phyloP scores from a whole-genome alignment of 2,113 vertebrate genomes.

The Oreochromis spilurus region DNA sequence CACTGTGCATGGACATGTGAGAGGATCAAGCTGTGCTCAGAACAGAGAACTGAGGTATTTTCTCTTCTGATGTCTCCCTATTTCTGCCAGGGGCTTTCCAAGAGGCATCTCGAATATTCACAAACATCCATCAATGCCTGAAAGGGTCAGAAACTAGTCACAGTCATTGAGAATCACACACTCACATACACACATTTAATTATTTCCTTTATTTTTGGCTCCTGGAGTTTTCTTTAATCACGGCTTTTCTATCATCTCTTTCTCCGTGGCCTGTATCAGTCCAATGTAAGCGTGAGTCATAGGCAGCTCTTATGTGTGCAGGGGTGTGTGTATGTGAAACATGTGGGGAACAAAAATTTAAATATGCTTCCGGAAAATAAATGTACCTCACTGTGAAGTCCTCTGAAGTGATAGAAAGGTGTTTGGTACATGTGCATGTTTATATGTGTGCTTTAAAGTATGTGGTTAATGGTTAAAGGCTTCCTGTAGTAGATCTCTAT shows the following conservation, averaged over 20 bases:
- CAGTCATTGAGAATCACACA: neutral
- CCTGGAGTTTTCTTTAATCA: neutral
- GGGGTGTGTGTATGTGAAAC: neutral
- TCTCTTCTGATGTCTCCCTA: slow-evolving; percentile 35
- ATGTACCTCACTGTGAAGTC: neutral
- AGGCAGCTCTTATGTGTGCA: neutral
- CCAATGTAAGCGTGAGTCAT: neutral
- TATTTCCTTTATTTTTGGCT: neutral
- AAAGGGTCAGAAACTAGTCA: slow-evolving; percentile 27
- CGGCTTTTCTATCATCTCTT: neutral
- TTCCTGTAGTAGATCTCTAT: neutral
- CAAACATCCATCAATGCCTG: slow-evolving; percentile 46
- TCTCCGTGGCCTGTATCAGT: neutral
- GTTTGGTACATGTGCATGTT: neutral
- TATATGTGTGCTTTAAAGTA: neutral
- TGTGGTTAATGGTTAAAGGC: neutral
- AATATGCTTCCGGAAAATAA: neutral
- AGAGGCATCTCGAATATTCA: slow-evolving; percentile 55
- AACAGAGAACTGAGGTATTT: slow-evolving; percentile 35
- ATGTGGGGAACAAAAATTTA: neutral
- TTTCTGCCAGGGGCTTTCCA: slow-evolving; percentile 38
- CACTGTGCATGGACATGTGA: neutral
- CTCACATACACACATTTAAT: neutral
- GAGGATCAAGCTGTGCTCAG: slow-evolving; percentile 26
- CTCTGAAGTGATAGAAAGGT: neutral